These are phyloP conservation scores for Drosophila putrida DNA, from an alignment of 2,888 invertebrate genomes.

Conservation along the genomic window DNA sequence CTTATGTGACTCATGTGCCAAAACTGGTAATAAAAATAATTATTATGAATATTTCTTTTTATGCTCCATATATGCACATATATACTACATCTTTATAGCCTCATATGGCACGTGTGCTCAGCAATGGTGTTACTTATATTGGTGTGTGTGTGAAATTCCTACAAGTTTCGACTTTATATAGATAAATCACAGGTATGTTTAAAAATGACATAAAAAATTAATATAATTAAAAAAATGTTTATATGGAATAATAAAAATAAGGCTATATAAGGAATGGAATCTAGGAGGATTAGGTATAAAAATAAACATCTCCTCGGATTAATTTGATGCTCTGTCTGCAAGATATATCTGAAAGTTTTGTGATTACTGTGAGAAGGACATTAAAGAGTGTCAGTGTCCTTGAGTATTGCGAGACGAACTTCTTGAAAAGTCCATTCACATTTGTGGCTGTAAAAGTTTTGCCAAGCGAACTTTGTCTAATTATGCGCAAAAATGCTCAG, in stretches of 20 bases:
- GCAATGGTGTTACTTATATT: background rate
- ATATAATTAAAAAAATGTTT: too few relatives aligned
- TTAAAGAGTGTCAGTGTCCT: conserved; percentile 29
- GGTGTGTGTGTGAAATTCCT: background rate
- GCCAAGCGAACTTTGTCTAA: conserved; percentile 69
- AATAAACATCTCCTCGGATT: background rate
- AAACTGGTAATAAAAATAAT: conserved; percentile 51
- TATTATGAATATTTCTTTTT: conserved; percentile 42
- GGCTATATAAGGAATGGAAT: too few relatives aligned
- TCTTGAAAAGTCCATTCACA: conserved; percentile 51
- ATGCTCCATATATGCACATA: background rate
- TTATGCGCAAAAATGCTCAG: conserved; percentile 74
- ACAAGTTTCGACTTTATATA: too few relatives aligned
- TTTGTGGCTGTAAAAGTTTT: conserved; percentile 64
- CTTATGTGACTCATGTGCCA: conserved; percentile 34
- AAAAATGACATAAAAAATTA: too few relatives aligned
- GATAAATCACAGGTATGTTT: too few relatives aligned
- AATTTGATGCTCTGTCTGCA: background rate
- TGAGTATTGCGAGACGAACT: conserved; percentile 22
- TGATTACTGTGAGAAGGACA: background rate
- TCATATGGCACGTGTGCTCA: conserved; percentile 10
- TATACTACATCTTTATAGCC: conserved; percentile 5
- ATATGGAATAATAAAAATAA: too few relatives aligned
- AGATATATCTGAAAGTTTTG: background rate
- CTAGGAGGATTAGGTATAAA: background rate